Evolutionary conservation across 2,113 vertebrate genomes (phyloP).

Genomic region (Muntiacus reevesi): DNA sequence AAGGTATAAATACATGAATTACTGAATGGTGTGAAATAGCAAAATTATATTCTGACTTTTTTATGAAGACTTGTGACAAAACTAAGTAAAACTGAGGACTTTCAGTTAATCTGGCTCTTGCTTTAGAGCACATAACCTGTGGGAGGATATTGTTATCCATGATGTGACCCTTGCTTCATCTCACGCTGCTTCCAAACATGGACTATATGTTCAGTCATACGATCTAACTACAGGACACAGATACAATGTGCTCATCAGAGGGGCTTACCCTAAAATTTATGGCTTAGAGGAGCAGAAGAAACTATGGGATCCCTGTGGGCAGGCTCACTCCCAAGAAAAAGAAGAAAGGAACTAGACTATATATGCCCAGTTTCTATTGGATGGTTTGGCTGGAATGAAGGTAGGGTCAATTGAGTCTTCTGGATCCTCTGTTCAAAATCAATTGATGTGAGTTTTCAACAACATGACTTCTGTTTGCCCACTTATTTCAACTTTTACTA

Average conservation of each 20-base stretch:
- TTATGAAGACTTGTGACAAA: neutral
- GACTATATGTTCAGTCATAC: neutral
- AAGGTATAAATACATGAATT: neutral
- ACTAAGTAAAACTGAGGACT: neutral
- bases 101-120: neutral
- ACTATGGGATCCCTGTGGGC: neutral
- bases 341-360: neutral
- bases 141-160: neutral
- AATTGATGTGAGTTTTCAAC: neutral
- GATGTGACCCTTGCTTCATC: neutral
- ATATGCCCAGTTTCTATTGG: neutral
- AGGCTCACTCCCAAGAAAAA: neutral
- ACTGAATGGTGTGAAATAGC: neutral
- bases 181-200: neutral
- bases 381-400: neutral
- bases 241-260: neutral
- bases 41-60: slow-evolving; percentile 34
- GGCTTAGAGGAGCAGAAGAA: neutral
- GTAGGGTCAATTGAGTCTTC: neutral
- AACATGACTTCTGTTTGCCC: neutral
- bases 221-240: neutral
- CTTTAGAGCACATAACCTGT: neutral
- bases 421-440: neutral
- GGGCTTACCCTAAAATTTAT: neutral
- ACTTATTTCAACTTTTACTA: neutral